Conservation (phyloP, 2,797 vertebrate genomes). For the Natrix natrix region DNA sequence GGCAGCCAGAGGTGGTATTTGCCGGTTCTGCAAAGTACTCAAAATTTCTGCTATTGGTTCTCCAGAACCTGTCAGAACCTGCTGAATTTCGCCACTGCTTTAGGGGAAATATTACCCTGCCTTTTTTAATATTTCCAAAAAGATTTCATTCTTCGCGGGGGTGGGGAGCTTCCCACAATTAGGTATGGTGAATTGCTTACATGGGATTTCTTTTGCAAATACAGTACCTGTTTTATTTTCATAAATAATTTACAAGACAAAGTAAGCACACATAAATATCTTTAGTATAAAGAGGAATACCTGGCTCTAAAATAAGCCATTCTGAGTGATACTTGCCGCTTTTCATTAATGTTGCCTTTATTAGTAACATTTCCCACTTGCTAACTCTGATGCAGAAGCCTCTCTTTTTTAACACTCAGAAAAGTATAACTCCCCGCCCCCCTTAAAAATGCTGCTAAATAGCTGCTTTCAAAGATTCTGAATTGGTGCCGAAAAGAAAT, state of each 20-base stretch:
- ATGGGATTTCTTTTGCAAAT: not conserved
- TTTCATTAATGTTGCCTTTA: not conserved
- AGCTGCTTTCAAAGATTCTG: not conserved
- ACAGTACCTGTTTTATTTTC: not conserved
- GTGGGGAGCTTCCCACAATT: no score
- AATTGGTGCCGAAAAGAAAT: not conserved
- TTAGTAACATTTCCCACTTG: not conserved
- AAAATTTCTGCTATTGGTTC: no score
- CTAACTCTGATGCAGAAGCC: not conserved
- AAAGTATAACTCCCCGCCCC: not conserved
- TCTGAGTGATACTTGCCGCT: not conserved
- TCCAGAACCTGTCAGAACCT: no score
- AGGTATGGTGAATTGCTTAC: not conserved
- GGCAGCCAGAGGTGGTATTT: no score
- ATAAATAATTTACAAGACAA: not conserved
- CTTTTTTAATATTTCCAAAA: no score
- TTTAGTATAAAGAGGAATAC: constrained; percentile 2
- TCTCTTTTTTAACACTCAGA: not conserved
- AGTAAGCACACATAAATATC: not conserved
- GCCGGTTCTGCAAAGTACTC: no score
- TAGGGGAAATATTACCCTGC: no score
- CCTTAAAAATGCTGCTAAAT: not conserved
- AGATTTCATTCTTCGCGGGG: no score
- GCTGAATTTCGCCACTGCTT: no score
- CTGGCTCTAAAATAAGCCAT: not conserved